Evolutionary conservation across 2,113 vertebrate genomes (phyloP).

Genomic region (Eulemur macaco): DNA sequence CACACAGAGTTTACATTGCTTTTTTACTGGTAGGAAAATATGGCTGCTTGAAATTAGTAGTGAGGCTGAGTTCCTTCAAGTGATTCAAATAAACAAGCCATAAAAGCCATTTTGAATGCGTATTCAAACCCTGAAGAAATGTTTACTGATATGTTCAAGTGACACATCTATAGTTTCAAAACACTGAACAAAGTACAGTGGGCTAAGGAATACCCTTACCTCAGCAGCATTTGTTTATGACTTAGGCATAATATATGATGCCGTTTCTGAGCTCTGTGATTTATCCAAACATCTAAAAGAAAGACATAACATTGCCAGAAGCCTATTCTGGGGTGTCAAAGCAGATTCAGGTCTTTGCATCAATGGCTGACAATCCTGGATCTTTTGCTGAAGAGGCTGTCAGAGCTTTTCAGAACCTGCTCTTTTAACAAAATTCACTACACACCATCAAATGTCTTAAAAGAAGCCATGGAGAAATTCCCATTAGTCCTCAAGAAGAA

Average conservation of each 20-base stretch:
- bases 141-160: constrained; percentile 71
- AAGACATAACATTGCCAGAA: constrained; percentile 85
- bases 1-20: background rate
- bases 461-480: constrained; percentile 77
- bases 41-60: constrained; percentile 44
- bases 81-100: constrained; percentile 59
- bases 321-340: constrained; percentile 84
- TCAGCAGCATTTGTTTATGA: constrained; percentile 84
- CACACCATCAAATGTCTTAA: constrained; percentile 76
- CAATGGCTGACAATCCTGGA: constrained; percentile 82
- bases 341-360: constrained; percentile 83
- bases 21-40: background rate
- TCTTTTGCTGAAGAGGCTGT: constrained; percentile 82
- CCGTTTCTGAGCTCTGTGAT: constrained; percentile 75
- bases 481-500: constrained; percentile 77
- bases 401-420: constrained; percentile 81
- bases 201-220: constrained; percentile 78
- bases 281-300: constrained; percentile 85
- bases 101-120: constrained; percentile 60
- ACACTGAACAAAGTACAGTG: constrained; percentile 56
- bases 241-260: constrained; percentile 78
- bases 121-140: constrained; percentile 72
- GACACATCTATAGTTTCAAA: constrained; percentile 72
- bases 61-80: constrained; percentile 61
- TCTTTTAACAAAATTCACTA: constrained; percentile 75